Base-by-base conservation (phyloP, 1,140 invertebrate genomes). In the Gryon sp. region DNA sequence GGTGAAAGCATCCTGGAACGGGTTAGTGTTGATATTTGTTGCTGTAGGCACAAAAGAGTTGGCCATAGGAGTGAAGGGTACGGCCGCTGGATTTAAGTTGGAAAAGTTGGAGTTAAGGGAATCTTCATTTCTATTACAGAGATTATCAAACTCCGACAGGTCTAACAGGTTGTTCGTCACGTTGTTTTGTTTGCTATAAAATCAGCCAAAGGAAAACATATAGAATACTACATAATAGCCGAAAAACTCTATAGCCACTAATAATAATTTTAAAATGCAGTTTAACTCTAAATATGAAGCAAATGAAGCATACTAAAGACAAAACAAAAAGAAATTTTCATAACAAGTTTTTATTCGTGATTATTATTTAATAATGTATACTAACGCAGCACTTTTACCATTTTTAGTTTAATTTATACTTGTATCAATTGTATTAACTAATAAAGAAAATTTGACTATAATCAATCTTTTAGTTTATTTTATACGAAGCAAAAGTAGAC, bases 41-140 rank as follows among this genome's bases (percentile, higher is more conserved):
- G 82, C 28, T 45, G 83, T 57, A 70, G 82, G 79, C 80, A 84
- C 78, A 74, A 84, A 87, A 34, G 82, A 78, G 70, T 84, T 87
- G 73, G 82, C 82, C 82, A 85, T 86, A 19, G 86, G 87, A 70
- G 83, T 88, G 76, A 88, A 89, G 7, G 85, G 84, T 77, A 86
- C 81, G 26, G 86, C 86, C 65, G 85, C 48, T 78, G 87, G 87
- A 75, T 88, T 88, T 68, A 89, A 55, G 65, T 89, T 88, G 14
- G 87, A 88, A 80, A 89, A 55, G 65, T 89, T 88, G 14, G 87
- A 88, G 81, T 88, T 88, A 80, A 88, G 76, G 57, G 82, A 83
- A 83, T 88, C 87, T 62, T 88, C 88, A 45, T 88, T 87, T 26
- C 88, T 90, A 88, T 90, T 91, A 87, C 90, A 91, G 80, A 91